These are phyloP conservation scores for Ceratothoa steindachneri DNA, from an alignment of 2,888 invertebrate genomes.

Conservation along the genomic window DNA sequence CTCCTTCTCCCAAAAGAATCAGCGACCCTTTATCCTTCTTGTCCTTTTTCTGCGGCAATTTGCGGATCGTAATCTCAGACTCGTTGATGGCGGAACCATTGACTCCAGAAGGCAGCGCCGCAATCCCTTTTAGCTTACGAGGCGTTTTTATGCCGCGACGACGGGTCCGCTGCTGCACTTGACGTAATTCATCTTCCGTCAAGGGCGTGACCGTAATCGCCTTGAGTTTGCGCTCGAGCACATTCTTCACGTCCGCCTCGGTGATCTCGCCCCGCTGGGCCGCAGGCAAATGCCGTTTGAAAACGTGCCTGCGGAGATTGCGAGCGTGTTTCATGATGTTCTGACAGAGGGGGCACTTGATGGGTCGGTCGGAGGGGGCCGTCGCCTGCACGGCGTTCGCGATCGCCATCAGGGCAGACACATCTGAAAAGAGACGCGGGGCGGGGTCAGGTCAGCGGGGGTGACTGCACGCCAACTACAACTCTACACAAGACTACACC, in stretches of 20 bases:
- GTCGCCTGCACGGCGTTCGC: conserved; percentile 42
- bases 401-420: conserved; percentile 45
- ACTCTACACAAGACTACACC: conserved; percentile 35
- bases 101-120: conserved; percentile 29
- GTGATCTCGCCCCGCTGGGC: conserved; percentile 43
- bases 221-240: conserved; percentile 37
- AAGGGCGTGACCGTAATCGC: conserved; percentile 42
- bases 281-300: conserved; percentile 42
- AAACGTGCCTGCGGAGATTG: conserved; percentile 42
- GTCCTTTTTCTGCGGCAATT: conserved; percentile 34
- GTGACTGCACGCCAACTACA: conserved; percentile 15
- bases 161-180: conserved; percentile 33
- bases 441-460: conserved; percentile 25
- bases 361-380: conserved; percentile 44
- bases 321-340: conserved; percentile 46
- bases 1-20: neutral
- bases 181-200: conserved; percentile 36
- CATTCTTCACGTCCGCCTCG: conserved; percentile 41
- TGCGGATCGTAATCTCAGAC: conserved; percentile 39
- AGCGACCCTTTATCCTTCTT: conserved; percentile 23
- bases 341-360: conserved; percentile 42
- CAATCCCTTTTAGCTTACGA: conserved; percentile 35
- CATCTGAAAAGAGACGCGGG: conserved; percentile 45
- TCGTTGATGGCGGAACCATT: conserved; percentile 39
- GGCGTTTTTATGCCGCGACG: conserved; percentile 22